Percentiles rank a stretch among this genome's conserved stretches.
Evolutionary conservation across 2,113 vertebrate species (phyloP).

Genomic region (Nesoenas mayeri): DNA sequence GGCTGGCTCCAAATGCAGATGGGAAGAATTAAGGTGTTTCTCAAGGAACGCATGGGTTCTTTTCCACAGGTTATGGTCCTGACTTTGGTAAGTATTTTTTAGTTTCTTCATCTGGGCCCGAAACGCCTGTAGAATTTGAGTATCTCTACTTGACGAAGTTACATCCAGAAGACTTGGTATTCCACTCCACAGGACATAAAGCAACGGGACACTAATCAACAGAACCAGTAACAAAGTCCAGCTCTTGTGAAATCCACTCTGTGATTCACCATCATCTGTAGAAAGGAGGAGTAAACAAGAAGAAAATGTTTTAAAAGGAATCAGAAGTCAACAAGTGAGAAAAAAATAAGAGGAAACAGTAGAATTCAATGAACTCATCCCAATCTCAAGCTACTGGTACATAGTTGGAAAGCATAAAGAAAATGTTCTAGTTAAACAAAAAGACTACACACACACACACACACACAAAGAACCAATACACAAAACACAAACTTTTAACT

Average conservation of each 20-base stretch:
- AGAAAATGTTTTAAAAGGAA: neutral
- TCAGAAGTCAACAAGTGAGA: neutral
- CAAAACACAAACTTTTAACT: neutral
- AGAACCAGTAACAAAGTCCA: neutral
- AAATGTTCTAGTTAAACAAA: neutral
- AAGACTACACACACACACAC: neutral
- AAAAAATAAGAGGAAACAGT: neutral
- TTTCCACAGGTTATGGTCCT: slow-evolving; percentile 84
- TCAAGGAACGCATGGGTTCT: slow-evolving; percentile 80
- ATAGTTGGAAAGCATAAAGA: neutral
- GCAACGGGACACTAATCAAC: neutral
- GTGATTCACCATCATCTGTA: neutral
- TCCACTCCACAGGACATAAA: neutral
- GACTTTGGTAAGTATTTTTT: slow-evolving; percentile 77
- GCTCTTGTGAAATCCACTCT: neutral
- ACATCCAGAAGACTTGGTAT: neutral
- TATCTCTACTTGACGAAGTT: neutral
- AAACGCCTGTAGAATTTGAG: slow-evolving; percentile 63
- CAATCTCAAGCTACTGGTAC: neutral
- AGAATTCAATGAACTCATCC: neutral
- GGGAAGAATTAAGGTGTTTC: slow-evolving; percentile 78
- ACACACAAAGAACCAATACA: too few relatives aligned
- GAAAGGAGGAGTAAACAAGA: neutral
- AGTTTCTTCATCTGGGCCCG: slow-evolving; percentile 73
- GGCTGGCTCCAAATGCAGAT: slow-evolving; percentile 79